Evolutionary conservation across 2,888 invertebrate species (phyloP), one percentile per base, ranked within the genome.

Genomic region (Phyllotreta cruciferae): DNA sequence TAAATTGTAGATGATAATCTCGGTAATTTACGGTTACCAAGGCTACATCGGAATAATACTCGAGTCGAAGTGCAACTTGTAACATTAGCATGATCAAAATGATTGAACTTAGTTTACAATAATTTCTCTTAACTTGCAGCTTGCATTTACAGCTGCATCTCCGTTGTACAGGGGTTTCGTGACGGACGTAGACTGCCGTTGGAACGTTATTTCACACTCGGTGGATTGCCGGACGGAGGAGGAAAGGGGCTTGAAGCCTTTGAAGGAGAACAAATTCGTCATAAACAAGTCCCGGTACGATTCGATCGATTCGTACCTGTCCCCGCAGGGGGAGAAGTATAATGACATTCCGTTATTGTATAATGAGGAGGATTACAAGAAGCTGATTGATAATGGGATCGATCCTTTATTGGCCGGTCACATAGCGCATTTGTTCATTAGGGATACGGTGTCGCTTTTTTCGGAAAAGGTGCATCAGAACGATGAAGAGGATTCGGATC

Each of bases 261-360:
- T 93, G 9, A 85, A 86, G 56, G 83, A 88, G 55, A 89, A 91
- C 78, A 90, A 90, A 82, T 94, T 93, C 82, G 87, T 88, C 66
- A 95, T 97, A 73, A 87, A 87, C 68, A 99, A 99, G 82, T 98
- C 98, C 1, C 86, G 99, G 66, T 99, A 98, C 81, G 98, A 97
- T 82, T 96, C 98, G 7, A 96, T 99, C 56, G 97, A 98, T 81
- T 96, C 94, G 14, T 99, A 99, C 82, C 85, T 99, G 41, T 96
- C 97, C 56, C 89, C 92, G 8, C 89, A 91, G 74, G 92, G 94
- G 60, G 92, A 90, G 76, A 89, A 88, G 85, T 99, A 94, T 83
- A 99, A 98, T 79, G 98, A 99, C 82, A 92, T 98, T 72, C 90
- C 91, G 58, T 83, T 99, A 69, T 88, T 92, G 55, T 94, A 94